Percentiles rank a stretch among this genome's conserved stretches.
Evolutionary conservation across 2,888 invertebrate species (phyloP).

Genomic region (Leucophora obtusa): DNA sequence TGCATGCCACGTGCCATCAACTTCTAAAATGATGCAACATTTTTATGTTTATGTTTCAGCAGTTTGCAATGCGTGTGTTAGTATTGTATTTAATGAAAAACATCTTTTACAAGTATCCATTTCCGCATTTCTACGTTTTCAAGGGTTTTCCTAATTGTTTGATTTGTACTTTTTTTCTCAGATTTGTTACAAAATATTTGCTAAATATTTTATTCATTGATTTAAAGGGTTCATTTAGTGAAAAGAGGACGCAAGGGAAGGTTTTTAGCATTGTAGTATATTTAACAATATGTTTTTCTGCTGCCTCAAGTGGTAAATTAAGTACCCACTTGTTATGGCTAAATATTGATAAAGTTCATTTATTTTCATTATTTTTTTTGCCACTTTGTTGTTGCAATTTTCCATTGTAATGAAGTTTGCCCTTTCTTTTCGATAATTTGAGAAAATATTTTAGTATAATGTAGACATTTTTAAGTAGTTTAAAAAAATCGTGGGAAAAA

Average conservation of each 20-base stretch:
- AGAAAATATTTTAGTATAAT: neutral
- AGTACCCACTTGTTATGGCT: conserved; percentile 60
- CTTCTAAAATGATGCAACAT: conserved; percentile 55
- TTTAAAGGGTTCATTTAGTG: conserved; percentile 19
- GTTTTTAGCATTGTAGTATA: neutral
- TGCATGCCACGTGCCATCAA: conserved; percentile 71
- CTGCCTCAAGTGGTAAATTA: conserved; percentile 59
- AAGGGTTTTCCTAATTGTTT: conserved; percentile 69
- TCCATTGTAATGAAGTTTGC: conserved; percentile 26
- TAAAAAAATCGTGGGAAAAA: conserved; percentile 7
- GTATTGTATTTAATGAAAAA: conserved; percentile 40
- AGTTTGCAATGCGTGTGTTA: neutral
- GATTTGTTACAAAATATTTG: conserved; percentile 47
- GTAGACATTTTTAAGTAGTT: neutral
- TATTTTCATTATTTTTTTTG: conserved; percentile 15
- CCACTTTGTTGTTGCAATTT: neutral
- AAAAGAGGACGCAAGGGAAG: neutral
- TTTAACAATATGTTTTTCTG: conserved; percentile 50
- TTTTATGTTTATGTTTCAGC: neutral
- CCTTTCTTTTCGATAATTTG: neutral
- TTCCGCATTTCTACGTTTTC: conserved; percentile 70
- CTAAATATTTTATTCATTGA: conserved; percentile 27
- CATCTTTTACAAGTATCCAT: conserved; percentile 73
- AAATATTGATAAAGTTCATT: conserved; percentile 46
- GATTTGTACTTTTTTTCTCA: conserved; percentile 22